Evolutionary conservation across 2,797 vertebrate species (phyloP), one percentile per base, ranked within the genome.

Genomic region (Philypnodon macrostomus): DNA sequence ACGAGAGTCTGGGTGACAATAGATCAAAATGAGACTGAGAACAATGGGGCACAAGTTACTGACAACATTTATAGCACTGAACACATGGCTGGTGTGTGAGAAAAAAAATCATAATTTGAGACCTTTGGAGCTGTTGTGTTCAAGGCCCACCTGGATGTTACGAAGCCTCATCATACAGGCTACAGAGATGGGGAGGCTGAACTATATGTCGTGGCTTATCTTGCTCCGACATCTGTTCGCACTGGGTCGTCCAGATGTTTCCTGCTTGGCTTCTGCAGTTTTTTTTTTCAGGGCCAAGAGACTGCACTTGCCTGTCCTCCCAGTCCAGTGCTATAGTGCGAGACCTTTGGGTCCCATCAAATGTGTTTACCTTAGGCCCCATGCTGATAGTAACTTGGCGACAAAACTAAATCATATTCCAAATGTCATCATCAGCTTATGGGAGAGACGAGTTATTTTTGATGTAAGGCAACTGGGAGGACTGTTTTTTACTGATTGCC

Each of bases 241-340:
- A 74, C 84, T 80, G 67, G 73, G 71, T 73, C 79, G 68, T 81
- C 87, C 90, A 92, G 90, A 92, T 92, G 90, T 92, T 92, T 92
- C 90, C 90, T 92, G 87, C 85, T 80, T 84, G 77, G 84, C 79
- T 83, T 80, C 83, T 81, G 83, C 78, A 79, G 70, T 70, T 70
- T 61, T 68, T 61, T 68, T 58, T 67, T 63, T 67, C 63, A 33
- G 55, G 66, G 73, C 73, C 67, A 58, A 68, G 67, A 68, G 68
- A 75, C 75, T 33, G 13, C 71, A 79, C 79, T 87, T 63, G 79
- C 65, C 73, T 79, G 53, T 71, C 73, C 66, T 73, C 74, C 44
- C 53, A 57, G 63, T 44, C 71, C 66, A 55, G 56, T 37, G 56
- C 60, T 67, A n/a, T n/a, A 70, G 71, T 69, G 67, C 68, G 21